Conservation (phyloP, 1,140 invertebrate genomes). For the Procambarus clarkii region DNA sequence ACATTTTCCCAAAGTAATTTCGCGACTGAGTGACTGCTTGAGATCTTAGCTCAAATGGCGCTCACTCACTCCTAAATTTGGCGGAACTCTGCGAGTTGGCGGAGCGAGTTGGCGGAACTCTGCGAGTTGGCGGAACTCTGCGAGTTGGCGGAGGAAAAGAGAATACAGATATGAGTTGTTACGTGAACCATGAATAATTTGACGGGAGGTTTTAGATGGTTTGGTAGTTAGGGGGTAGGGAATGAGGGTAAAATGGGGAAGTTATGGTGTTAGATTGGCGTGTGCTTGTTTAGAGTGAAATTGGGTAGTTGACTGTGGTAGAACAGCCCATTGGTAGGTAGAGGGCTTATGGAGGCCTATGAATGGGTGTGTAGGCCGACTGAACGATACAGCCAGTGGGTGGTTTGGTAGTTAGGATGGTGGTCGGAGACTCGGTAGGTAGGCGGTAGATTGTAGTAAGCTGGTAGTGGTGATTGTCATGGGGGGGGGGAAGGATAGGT, state of each 20-base stretch:
- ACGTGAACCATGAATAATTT: conserved; percentile 21
- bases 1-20: conserved; percentile 26
- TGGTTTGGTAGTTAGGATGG: too few relatives aligned
- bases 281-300: too few relatives aligned
- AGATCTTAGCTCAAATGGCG: not conserved
- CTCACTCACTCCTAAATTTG: conserved; percentile 7
- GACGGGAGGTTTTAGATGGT: not conserved
- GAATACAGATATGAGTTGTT: conserved; percentile 10
- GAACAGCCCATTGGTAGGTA: too few relatives aligned
- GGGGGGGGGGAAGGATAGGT: too few relatives aligned
- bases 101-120: conserved; percentile 35
- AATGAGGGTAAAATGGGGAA: not conserved
- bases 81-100: conserved; percentile 14
- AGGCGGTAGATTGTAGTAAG: too few relatives aligned
- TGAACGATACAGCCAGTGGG: too few relatives aligned
- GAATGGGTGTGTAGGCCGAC: too few relatives aligned
- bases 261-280: too few relatives aligned
- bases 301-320: too few relatives aligned
- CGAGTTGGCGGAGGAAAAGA: conserved; percentile 7
- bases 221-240: not conserved
- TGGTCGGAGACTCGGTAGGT: too few relatives aligned
- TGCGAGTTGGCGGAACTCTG: conserved; percentile 7
- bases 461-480: too few relatives aligned
- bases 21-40: conserved; percentile 6
- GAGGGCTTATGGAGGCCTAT: too few relatives aligned